These are phyloP conservation scores for Xiphias gladius DNA, from an alignment of 2,113 vertebrate species.

Conservation along the genomic window DNA sequence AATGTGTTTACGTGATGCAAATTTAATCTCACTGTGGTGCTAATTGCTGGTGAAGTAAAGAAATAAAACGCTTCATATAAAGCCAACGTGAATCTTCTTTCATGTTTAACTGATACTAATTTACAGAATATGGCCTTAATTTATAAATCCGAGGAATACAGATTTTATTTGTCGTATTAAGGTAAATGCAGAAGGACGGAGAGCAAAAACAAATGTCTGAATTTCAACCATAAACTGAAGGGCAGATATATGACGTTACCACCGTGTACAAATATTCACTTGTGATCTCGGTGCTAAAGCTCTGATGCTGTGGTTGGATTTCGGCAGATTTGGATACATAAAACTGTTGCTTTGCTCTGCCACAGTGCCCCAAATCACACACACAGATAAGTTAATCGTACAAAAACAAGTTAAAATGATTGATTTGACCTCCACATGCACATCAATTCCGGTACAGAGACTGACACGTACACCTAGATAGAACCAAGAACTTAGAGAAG, in stretches of 20 bases:
- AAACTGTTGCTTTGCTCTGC: background rate
- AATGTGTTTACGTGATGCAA: conserved; percentile 28
- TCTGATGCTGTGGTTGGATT: background rate
- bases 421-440: conserved; percentile 45
- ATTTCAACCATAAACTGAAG: no score
- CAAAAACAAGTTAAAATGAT: conserved; percentile 44
- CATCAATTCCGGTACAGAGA: background rate
- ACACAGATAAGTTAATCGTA: background rate
- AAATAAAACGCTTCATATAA: background rate
- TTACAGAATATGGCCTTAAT: background rate
- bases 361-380: background rate
- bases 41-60: background rate
- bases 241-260: background rate
- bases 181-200: no score
- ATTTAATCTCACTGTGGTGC: conserved; percentile 16
- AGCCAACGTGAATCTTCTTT: background rate
- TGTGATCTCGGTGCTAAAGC: no score
- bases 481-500: background rate
- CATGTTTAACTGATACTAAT: background rate
- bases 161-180: background rate
- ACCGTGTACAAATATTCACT: background rate
- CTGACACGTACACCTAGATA: background rate
- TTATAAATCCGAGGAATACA: background rate
- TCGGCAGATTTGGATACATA: no score
- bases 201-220: background rate